Conservation (phyloP, 1,140 invertebrate genomes). For the Solenopsis invicta region DNA sequence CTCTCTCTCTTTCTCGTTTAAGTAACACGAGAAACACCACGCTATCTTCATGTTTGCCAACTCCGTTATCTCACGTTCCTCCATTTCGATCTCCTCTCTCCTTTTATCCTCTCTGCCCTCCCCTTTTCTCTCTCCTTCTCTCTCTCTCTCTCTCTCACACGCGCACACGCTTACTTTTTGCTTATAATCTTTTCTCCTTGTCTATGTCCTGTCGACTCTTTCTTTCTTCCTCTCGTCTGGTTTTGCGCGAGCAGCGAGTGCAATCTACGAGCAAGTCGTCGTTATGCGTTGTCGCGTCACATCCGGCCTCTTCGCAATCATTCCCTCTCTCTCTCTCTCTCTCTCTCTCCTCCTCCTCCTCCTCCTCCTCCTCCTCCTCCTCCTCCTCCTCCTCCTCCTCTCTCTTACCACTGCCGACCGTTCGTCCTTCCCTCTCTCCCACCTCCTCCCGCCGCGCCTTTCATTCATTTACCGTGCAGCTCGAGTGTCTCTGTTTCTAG, state of each 20-base stretch:
- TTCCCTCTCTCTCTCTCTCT: constrained; percentile 22
- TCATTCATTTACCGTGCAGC: constrained; percentile 47
- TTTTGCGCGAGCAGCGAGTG: constrained; percentile 70
- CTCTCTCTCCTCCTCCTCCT: constrained; percentile 15
- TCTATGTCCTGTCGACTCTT: constrained; percentile 52
- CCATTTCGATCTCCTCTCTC: constrained; percentile 71
- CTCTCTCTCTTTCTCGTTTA: constrained; percentile 7
- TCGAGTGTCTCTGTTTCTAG: constrained; percentile 62
- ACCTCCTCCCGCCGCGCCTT: constrained; percentile 21
- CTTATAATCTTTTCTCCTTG: neutral
- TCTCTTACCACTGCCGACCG: constrained; percentile 52
- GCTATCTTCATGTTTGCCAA: constrained; percentile 86
- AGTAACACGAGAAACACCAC: constrained; percentile 70
- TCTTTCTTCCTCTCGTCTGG: constrained; percentile 68
- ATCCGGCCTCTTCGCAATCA: constrained; percentile 74
- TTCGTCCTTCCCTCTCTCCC: constrained; percentile 60
- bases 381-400: constrained; percentile 61
- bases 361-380: constrained; percentile 40
- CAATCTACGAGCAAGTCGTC: constrained; percentile 77
- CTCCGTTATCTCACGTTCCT: constrained; percentile 84
- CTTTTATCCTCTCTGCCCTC: constrained; percentile 58
- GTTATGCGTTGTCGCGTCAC: constrained; percentile 78
- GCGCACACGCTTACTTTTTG: neutral
- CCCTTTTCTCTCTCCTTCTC: constrained; percentile 62
- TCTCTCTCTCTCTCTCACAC: constrained; percentile 18